phyloP scores from a whole-genome alignment of 1,140 invertebrate genomes.

The Drosophila arizonae region DNA sequence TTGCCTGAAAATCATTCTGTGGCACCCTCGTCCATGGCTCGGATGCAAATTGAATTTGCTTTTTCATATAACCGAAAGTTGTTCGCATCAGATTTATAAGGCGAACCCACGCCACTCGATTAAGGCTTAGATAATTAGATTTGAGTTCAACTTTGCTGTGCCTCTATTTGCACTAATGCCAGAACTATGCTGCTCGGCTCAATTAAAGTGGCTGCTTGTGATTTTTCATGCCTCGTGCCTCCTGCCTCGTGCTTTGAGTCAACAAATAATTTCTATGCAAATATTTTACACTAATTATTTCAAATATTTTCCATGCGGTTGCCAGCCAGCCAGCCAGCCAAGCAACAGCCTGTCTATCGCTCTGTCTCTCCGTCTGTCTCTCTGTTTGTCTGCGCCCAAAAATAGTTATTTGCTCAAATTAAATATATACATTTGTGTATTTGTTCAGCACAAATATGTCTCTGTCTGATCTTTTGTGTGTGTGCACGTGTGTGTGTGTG shows the following conservation, averaged over 20 bases:
- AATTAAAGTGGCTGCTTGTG: slow-evolving; percentile 47
- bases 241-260: slow-evolving; percentile 53
- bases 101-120: background rate
- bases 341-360: slow-evolving; percentile 33
- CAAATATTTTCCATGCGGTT: slow-evolving; percentile 70
- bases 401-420: slow-evolving; percentile 75
- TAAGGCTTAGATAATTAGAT: background rate
- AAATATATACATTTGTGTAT: slow-evolving; percentile 79
- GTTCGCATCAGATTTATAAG: background rate
- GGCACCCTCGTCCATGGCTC: background rate
- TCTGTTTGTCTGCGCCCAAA: slow-evolving; percentile 53
- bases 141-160: background rate
- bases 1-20: slow-evolving; percentile 31
- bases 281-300: slow-evolving; percentile 80
- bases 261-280: slow-evolving; percentile 79
- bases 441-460: slow-evolving; percentile 67
- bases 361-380: slow-evolving; percentile 10
- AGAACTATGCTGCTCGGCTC: slow-evolving; percentile 26
- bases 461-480: slow-evolving; percentile 24
- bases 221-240: slow-evolving; percentile 32
- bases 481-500: slow-evolving; percentile 15
- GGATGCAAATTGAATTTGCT: slow-evolving; percentile 30
- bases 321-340: slow-evolving; percentile 27
- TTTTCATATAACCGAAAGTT: slow-evolving; percentile 11
- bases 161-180: slow-evolving; percentile 4